phyloP scores from a whole-genome alignment of 2,113 vertebrate species.

The Neotoma lepida region DNA sequence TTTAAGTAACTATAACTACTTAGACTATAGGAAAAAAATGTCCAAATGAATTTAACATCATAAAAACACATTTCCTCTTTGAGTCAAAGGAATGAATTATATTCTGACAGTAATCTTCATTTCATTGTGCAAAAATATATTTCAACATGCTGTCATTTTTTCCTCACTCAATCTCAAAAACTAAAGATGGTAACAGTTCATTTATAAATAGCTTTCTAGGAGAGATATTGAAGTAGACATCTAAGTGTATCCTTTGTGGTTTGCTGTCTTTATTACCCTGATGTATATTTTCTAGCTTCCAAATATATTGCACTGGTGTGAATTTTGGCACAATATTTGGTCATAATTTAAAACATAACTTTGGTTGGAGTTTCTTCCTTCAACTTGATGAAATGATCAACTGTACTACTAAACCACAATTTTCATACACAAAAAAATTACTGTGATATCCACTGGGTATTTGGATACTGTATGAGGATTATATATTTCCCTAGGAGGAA shows the following conservation, averaged over 20 bases:
- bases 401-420: background rate
- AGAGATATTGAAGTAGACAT: background rate
- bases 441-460: background rate
- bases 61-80: constrained; percentile 1
- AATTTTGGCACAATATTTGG: background rate
- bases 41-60: constrained; percentile 23
- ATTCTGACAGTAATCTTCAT: constrained; percentile 35
- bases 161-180: background rate
- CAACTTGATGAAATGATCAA: constrained; percentile 1
- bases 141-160: constrained; percentile 28
- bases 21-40: background rate
- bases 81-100: constrained; percentile 8
- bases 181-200: background rate
- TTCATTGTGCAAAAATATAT: constrained; percentile 23
- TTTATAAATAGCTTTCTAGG: background rate
- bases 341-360: background rate
- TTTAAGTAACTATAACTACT: constrained; percentile 9
- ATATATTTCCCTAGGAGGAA: background rate
- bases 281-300: background rate
- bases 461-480: background rate
- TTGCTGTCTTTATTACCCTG: background rate
- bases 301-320: background rate
- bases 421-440: background rate
- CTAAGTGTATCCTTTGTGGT: background rate
- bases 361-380: background rate